Conservation (phyloP, 2,113 vertebrate genomes). For the Axis porcinus region DNA sequence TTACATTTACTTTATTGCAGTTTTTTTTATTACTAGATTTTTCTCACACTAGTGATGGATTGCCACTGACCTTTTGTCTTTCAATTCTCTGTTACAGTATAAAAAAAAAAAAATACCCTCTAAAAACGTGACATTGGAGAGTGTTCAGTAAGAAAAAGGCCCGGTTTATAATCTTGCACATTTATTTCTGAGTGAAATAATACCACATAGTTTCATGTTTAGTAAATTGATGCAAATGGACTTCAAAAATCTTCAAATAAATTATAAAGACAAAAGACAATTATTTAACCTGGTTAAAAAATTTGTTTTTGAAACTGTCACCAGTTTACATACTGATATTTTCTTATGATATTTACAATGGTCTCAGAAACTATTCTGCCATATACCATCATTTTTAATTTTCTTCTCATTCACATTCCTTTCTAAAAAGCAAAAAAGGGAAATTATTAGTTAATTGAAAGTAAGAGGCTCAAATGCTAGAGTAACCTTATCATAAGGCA, state of each 20-base stretch:
- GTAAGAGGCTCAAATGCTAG: background rate
- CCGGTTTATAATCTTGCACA: background rate
- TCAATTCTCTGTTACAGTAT: slow-evolving; percentile 29
- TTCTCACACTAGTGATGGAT: slow-evolving; percentile 31
- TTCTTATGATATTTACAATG: background rate
- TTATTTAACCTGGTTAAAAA: background rate
- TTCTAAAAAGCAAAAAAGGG: background rate
- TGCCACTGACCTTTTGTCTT: slow-evolving; percentile 21
- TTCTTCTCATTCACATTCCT: background rate
- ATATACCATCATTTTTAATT: background rate
- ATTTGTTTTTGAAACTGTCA: background rate
- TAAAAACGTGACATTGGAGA: background rate
- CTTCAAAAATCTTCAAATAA: background rate
- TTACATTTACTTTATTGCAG: slow-evolving; percentile 16
- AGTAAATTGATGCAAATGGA: background rate
- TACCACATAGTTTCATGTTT: background rate
- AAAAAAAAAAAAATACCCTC: background rate
- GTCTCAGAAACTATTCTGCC: background rate
- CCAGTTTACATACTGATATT: background rate
- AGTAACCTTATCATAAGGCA: background rate
- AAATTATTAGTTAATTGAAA: background rate
- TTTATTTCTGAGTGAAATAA: slow-evolving; percentile 19
- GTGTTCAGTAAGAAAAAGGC: background rate
- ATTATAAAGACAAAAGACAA: background rate
- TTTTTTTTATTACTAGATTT: slow-evolving; percentile 13